Conservation (phyloP, 1,140 invertebrate genomes). For the Tigriopus japonicus region DNA sequence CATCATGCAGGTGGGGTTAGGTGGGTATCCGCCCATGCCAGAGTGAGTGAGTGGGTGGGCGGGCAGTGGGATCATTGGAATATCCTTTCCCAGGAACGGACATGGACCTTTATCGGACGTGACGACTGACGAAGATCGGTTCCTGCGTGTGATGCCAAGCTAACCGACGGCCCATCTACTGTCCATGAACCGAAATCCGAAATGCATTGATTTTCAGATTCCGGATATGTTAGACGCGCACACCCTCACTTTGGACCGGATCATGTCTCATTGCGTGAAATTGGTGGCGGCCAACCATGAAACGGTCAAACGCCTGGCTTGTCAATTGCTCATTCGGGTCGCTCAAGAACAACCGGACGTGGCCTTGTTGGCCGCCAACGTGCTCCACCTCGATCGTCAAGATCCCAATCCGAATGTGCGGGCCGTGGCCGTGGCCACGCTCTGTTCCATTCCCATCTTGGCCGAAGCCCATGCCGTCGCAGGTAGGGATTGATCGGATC, state of each 20-base stretch:
- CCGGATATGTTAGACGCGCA: not conserved
- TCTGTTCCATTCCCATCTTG: not conserved
- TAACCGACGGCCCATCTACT: too few species aligned
- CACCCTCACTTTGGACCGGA: not conserved
- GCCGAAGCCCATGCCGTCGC: slow-evolving; percentile 1
- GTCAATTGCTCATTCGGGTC: not conserved
- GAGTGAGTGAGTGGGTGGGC: too few species aligned
- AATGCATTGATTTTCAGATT: not conserved
- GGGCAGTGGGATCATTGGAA: too few species aligned
- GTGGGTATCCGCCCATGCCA: too few species aligned
- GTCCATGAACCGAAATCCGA: too few species aligned
- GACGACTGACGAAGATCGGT: too few species aligned
- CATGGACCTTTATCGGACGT: too few species aligned
- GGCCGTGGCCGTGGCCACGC: not conserved
- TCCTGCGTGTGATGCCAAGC: too few species aligned
- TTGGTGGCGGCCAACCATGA: not conserved
- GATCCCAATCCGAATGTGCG: slow-evolving; percentile 4
- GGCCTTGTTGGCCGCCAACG: not conserved
- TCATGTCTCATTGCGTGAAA: not conserved
- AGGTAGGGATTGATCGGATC: too few species aligned
- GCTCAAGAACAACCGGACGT: not conserved
- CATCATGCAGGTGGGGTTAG: too few species aligned
- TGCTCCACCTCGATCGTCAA: not conserved
- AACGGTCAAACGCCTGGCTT: not conserved
- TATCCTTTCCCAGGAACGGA: too few species aligned